Conservation (phyloP, 2,888 invertebrate species). For the Stenoptilia bipunctidactyla region DNA sequence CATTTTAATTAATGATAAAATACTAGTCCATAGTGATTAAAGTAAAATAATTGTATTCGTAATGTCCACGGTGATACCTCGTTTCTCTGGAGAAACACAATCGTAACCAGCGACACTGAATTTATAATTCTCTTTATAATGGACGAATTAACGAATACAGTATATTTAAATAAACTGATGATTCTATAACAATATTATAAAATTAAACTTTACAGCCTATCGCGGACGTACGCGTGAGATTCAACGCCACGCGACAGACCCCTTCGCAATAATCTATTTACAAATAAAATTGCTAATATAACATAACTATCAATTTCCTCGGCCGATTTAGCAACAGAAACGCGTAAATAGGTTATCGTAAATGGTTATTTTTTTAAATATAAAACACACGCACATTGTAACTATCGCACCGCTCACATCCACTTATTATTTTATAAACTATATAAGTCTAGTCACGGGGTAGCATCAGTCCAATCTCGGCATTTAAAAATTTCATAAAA, state of each 20-base stretch:
- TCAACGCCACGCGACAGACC: slow-evolving; percentile 38
- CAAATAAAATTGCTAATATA: not conserved
- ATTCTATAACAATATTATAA: slow-evolving; percentile 16
- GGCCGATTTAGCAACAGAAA: not conserved
- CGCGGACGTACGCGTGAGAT: slow-evolving; percentile 39
- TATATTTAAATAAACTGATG: not conserved
- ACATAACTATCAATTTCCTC: not conserved
- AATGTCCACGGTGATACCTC: too few species aligned
- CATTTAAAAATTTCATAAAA: too few species aligned
- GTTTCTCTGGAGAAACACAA: too few species aligned
- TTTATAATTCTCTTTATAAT: too few species aligned
- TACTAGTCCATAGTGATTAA: slow-evolving; percentile 16
- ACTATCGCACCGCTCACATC: slow-evolving; percentile 27
- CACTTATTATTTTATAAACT: slow-evolving; percentile 20
- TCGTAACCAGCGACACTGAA: too few species aligned
- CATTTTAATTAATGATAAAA: slow-evolving; percentile 20
- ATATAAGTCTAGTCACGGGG: slow-evolving; percentile 28
- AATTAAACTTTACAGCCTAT: slow-evolving; percentile 12
- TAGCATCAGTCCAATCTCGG: slow-evolving; percentile 45
- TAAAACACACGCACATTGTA: slow-evolving; percentile 24
- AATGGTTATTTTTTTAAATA: slow-evolving; percentile 9
- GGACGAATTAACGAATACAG: too few species aligned
- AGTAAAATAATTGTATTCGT: too few species aligned
- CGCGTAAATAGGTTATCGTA: not conserved
- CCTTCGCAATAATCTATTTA: slow-evolving; percentile 2